Evolutionary conservation across 1,140 invertebrate species (phyloP).

Genomic region (Marisa cornuarietis): DNA sequence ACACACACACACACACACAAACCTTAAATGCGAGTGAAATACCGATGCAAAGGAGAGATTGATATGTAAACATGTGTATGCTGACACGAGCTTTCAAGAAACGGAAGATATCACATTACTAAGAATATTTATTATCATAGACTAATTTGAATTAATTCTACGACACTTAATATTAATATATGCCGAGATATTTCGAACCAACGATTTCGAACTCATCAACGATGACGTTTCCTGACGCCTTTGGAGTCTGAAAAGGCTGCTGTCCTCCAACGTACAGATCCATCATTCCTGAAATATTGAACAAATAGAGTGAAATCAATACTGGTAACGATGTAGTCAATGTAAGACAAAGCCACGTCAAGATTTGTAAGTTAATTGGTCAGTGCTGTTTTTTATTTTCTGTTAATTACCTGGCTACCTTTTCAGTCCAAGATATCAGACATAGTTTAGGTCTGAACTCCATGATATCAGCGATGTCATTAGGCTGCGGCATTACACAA

Average conservation of each 20-base stretch:
- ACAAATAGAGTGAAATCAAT: background rate
- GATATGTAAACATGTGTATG: background rate
- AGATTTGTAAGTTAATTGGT: no score
- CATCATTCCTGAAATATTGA: slow-evolving; percentile 38
- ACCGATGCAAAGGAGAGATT: background rate
- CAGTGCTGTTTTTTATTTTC: no score
- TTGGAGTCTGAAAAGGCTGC: slow-evolving; percentile 54
- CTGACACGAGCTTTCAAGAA: background rate
- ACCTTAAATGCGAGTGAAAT: background rate
- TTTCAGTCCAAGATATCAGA: no score
- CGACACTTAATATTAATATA: background rate
- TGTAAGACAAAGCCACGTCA: background rate
- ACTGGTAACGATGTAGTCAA: background rate
- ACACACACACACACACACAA: slow-evolving; percentile 13
- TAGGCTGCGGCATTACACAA: no score
- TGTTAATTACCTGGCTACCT: no score
- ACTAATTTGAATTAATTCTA: background rate
- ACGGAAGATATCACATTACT: background rate
- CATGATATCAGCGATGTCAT: no score
- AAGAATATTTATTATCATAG: background rate
- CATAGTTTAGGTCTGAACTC: no score
- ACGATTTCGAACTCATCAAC: slow-evolving; percentile 1
- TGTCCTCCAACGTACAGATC: slow-evolving; percentile 58
- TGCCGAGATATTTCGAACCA: background rate
- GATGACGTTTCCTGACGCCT: slow-evolving; percentile 48